Evolutionary conservation across 2,797 vertebrate genomes (phyloP), one percentile per base, ranked within the genome.

Genomic region (Pteropus rufus): DNA sequence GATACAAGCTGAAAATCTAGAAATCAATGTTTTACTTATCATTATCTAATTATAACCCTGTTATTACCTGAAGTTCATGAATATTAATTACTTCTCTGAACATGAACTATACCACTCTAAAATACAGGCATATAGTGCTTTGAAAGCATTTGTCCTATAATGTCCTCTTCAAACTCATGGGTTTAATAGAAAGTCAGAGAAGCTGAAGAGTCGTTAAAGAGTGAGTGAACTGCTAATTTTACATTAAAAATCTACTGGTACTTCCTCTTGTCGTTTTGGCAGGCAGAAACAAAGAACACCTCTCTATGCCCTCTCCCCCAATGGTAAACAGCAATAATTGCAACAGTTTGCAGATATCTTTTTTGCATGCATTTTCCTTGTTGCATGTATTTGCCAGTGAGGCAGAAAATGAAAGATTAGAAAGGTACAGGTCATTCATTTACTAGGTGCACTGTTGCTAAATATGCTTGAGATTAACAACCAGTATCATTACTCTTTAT

Each of bases 91-190:
- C n/a, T 92, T 95, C 15, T 79, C 41, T 76, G 41, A 67, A 85
- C 54, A 94, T 29, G 49, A 86, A 72, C 73, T 49, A 49, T 89
- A 86, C 46, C 26, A 88, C 31, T 91, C 70, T 86, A 92, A 95
- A 86, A 80, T 93, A 88, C 0, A 52, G 44, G 52, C 41, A 31
- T 24, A 70, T 5, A 84, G 12, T 86, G 65, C 31, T 89, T 79
- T 96, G 79, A 89, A 97, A 89, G 41, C 62, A 92, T 72, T 58
- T 97, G 52, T 93, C 77, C 8, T 93, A 65, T 16, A 10, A 31
- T 36, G 29, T 89, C 34, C 70, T 97, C 91, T 95, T 88, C 54
- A 89, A 54, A 94, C 14, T 39, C 39, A 86, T 10, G 36, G 44
- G 19, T 75, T 84, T 64, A 92, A 67, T 8, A 94, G 76, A 79